These are phyloP conservation scores for Gryllus bimaculatus DNA, from an alignment of 1,140 invertebrate genomes.

Conservation along the genomic window DNA sequence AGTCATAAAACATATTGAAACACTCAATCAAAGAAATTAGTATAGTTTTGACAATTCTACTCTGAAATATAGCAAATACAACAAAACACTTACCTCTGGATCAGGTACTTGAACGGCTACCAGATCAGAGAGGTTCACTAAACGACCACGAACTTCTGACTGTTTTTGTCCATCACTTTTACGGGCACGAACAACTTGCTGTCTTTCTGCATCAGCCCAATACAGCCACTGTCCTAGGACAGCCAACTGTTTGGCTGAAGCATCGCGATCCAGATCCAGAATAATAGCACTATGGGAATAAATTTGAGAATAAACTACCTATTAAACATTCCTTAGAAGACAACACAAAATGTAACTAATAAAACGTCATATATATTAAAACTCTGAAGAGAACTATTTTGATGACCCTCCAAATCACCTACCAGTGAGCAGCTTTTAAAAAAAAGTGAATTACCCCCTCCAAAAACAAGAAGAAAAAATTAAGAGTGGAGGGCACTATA, in stretches of 20 bases:
- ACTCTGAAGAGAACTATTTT: no score
- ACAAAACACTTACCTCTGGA: conserved; percentile 3
- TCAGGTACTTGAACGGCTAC: conserved; percentile 38
- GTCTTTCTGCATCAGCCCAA: conserved; percentile 67
- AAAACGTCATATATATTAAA: no score
- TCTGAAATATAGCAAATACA: conserved; percentile 9
- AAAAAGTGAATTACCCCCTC: no score
- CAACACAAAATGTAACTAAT: no score
- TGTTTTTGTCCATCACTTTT: conserved; percentile 46
- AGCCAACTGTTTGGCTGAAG: conserved; percentile 41
- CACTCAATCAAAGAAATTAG: no score
- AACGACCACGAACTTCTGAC: conserved; percentile 37
- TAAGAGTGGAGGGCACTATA: no score
- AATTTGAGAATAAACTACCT: background rate
- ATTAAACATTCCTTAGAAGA: background rate
- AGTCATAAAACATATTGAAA: no score
- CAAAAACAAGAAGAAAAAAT: no score
- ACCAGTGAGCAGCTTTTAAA: no score
- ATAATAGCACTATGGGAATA: background rate
- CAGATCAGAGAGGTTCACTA: conserved; percentile 50
- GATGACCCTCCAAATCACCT: no score
- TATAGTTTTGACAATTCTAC: background rate
- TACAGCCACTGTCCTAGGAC: conserved; percentile 65
- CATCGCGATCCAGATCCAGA: background rate
- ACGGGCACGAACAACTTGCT: conserved; percentile 50